These are phyloP conservation scores for Drosophila biarmipes DNA, from an alignment of 1,140 invertebrate genomes.

Conservation along the genomic window DNA sequence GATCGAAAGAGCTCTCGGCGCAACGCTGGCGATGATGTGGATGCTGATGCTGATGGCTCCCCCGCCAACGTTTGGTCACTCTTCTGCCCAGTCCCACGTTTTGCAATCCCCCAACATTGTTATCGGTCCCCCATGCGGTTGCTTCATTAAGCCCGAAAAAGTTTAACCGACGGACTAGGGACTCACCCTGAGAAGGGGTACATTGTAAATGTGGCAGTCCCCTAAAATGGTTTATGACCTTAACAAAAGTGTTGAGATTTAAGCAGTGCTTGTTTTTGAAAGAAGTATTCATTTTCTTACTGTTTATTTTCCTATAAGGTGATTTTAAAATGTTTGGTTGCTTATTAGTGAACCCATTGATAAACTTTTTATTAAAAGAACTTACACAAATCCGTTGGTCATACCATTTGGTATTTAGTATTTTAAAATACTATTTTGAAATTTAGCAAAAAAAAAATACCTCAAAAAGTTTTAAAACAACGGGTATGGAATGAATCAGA, in stretches of 20 bases:
- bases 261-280: too few relatives aligned
- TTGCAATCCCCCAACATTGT: neutral
- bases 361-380: too few relatives aligned
- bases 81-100: neutral
- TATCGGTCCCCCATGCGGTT: slow-evolving; percentile 31
- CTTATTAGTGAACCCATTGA: too few relatives aligned
- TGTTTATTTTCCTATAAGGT: too few relatives aligned
- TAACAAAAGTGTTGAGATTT: neutral
- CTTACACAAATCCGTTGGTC: too few relatives aligned
- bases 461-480: neutral
- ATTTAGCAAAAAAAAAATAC: neutral
- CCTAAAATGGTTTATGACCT: too few relatives aligned
- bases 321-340: too few relatives aligned
- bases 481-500: neutral
- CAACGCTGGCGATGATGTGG: slow-evolving; percentile 7
- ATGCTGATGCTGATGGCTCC: slow-evolving; percentile 20
- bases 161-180: neutral
- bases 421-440: too few relatives aligned
- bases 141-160: slow-evolving; percentile 18
- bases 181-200: neutral
- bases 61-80: slow-evolving; percentile 23
- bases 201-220: neutral
- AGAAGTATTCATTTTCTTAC: too few relatives aligned
- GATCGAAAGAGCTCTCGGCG: slow-evolving; percentile 8
- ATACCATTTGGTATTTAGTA: too few relatives aligned